Base-by-base conservation (phyloP, 2,113 vertebrate species). In the Prochilodus magdalenae region DNA sequence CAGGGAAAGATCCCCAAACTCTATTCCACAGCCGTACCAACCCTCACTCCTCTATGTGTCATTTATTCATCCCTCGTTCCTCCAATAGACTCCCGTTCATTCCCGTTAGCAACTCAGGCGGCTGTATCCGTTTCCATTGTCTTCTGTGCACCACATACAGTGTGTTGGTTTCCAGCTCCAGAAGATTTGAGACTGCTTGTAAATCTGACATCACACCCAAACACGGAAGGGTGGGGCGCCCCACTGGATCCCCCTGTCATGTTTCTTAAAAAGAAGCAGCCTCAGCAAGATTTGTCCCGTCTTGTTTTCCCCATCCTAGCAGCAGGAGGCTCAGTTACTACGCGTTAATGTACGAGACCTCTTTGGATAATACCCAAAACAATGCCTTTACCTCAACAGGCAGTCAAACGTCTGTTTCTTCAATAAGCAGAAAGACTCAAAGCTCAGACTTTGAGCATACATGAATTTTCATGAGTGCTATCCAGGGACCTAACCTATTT, bases 401-500 rank as follows among this genome's bases (percentile, higher is more conserved):
- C 33, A 18, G 30, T 57, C 18, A 49, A 70, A 49, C 65, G 18
- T 73, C 20, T 83, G 67, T 75, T 65, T 22, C 49, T 84, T 85
- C 69, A 80, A 67, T 79, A 74, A 78, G 78, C 55, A 13, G 24
- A 83, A 79, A 55, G 18, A 73, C 84, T 86, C 71, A 84, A 83
- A 84, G 79, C 74, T 73, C 55, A 63, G 59, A 44, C 20, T 84
- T 81, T 89, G 83, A 87, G 80, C 85, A 88, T 88, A 73, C 40
- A 85, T 91, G 76, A 83, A 91, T 91, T 84, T 88, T 83, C 72
- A 90, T 88, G 72, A 81, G 73, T 29, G 16, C 44, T 84, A 53
- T 81, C 89, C 69, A 47, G 84, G 78, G 87, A 91, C 80, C 20
- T 88, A 86, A 83, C 87, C 88, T 85, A 90, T 86, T 90, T 89